Evolutionary conservation across 1,140 invertebrate genomes (phyloP).

Genomic region (Mactra quadrangularis): DNA sequence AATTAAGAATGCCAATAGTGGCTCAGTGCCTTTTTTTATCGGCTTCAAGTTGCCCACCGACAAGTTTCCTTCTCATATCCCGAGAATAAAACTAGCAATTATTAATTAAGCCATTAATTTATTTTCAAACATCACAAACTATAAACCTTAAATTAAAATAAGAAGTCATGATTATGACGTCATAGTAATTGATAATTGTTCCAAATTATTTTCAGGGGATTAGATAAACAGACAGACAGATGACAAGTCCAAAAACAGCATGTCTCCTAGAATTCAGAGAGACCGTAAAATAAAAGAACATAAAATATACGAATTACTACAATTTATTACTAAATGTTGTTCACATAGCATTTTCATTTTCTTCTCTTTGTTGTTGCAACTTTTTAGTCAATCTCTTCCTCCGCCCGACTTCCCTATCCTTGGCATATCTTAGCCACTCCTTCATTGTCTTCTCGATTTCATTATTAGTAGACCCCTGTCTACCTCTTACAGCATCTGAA

Average conservation of each 20-base stretch:
- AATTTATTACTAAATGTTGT: conserved; percentile 23
- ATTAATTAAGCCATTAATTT: conserved; percentile 23
- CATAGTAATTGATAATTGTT: conserved; percentile 18
- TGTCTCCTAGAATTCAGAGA: conserved; percentile 13
- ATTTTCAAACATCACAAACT: conserved; percentile 22
- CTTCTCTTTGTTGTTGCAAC: conserved; percentile 5
- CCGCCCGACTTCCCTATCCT: conserved; percentile 9
- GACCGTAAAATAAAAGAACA: conserved; percentile 10
- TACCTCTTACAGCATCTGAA: conserved; percentile 16
- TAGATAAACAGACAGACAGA: conserved; percentile 22
- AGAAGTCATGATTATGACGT: conserved; percentile 23
- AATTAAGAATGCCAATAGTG: conserved; percentile 7
- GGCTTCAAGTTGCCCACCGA: conserved; percentile 18
- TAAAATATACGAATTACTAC: conserved; percentile 11
- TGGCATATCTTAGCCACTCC: conserved; percentile 18
- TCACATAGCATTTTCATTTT: conserved; percentile 7
- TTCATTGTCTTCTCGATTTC: conserved; percentile 1
- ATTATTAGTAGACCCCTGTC: neutral
- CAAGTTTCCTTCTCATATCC: conserved; percentile 21
- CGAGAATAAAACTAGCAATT: conserved; percentile 11
- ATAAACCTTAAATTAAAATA: conserved; percentile 10
- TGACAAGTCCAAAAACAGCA: conserved; percentile 3
- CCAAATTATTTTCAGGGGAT: conserved; percentile 22
- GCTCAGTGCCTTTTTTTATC: conserved; percentile 21
- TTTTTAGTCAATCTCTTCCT: conserved; percentile 5